Evolutionary conservation across 1,140 invertebrate species (phyloP).

Genomic region (honey bee (Apis mellifera)): Amel_HAv3.1 CM009945.2:8464501-8465000

Average conservation of each 20-base stretch:
- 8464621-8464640: slow-evolving; percentile 45
- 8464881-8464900: not conserved
- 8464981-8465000: not conserved
- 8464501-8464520: not conserved
- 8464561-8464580: no score
- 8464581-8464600: slow-evolving; percentile 10
- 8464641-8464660: slow-evolving; percentile 66
- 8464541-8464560: no score
- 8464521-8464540: not conserved
- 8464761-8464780: slow-evolving; percentile 13
- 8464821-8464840: slow-evolving; percentile 2
- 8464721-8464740: slow-evolving; percentile 18
- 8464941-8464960: no score
- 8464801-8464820: slow-evolving; percentile 69
- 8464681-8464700: slow-evolving; percentile 44
- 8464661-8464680: slow-evolving; percentile 47
- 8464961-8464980: no score
- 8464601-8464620: slow-evolving; percentile 42
- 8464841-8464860: not conserved
- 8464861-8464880: not conserved
- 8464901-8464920: no score
- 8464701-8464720: not conserved
- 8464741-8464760: slow-evolving; percentile 19
- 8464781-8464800: slow-evolving; percentile 64
- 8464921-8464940: no score